A percentile compares a stretch with the other conserved stretches of the same genome.
Evolutionary conservation across 2,888 invertebrate species (phyloP).

Genomic region (Agrochola lota): DNA sequence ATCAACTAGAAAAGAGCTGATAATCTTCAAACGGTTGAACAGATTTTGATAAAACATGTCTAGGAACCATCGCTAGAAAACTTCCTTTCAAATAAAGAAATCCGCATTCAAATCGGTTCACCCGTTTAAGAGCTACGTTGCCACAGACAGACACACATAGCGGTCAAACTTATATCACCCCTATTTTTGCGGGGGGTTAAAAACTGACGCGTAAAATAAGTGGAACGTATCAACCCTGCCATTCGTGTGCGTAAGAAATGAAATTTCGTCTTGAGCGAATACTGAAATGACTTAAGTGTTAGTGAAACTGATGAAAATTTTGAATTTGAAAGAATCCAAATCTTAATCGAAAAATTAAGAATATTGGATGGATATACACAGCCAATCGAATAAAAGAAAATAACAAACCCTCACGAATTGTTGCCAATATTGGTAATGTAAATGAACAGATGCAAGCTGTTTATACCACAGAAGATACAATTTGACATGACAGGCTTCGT

Average conservation of each 20-base stretch:
- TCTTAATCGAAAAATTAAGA: too few species aligned
- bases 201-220: constrained; percentile 9
- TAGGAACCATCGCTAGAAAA: too few species aligned
- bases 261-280: background rate
- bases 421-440: background rate
- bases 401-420: background rate
- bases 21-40: too few species aligned
- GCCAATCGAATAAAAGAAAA: background rate
- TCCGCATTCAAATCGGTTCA: too few species aligned
- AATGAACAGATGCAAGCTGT: background rate
- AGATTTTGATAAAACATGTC: too few species aligned
- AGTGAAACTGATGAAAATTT: background rate
- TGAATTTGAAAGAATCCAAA: background rate
- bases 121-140: too few species aligned
- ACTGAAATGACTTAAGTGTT: background rate
- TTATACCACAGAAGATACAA: constrained; percentile 13
- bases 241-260: constrained; percentile 7
- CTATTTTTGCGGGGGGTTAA: background rate
- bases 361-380: too few species aligned
- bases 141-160: too few species aligned
- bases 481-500: background rate
- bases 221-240: constrained; percentile 3
- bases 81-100: too few species aligned
- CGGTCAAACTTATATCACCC: too few species aligned
- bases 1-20: too few species aligned